Base-by-base conservation (phyloP, 2,113 vertebrate species). In the Jaculus jaculus region DNA sequence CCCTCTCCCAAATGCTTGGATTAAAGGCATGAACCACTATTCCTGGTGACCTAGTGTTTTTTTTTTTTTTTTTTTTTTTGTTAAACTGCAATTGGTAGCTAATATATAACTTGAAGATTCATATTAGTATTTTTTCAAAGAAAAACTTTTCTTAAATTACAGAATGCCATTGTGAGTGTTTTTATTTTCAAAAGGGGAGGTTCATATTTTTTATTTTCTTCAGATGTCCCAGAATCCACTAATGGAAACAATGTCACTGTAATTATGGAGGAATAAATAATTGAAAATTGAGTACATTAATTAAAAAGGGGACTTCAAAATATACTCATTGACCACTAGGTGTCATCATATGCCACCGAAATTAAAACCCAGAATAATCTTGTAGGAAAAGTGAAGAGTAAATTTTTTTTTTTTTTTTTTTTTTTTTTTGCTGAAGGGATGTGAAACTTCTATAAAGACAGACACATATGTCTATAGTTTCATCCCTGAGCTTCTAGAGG, bases 241-340 rank as follows among this genome's bases (percentile, higher is more conserved):
- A 87, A 60, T 63, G 39, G 51, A 83, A 87, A 60, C 10, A 24
- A 4, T 24, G 23, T 87, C 63, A 66, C 3, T 87, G 16, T 39
- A 54, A 54, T 75, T 63, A 79, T 30, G 15, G 68, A 42, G 42
- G 1, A 51, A 7, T n/a, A 11, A 37, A 60, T 28, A 61, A 32
- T 34, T 60, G 39, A 92, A 90, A 83, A 80, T 47, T n/a, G 21
- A 60, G 83, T 74, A 26, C 58, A 37, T 51, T 60, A 30, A 61
- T 78, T n/a, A 54, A 84, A 63, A n/a, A 3, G 3, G 24, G 8
- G 12, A 74, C 78, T 78, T 93, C 39, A 63, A 32, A 85, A 92
- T 92, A 74, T 71, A 54, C 10, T 24, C 15, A 5, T 37, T 54
- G 30, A 61, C 96, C 97, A 96, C 96, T 97, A 96, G 97, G 60